A percentile compares a stretch with the other conserved stretches of the same genome.
Evolutionary conservation across 2,113 vertebrate species (phyloP).

Genomic region (Oryzias melastigma): DNA sequence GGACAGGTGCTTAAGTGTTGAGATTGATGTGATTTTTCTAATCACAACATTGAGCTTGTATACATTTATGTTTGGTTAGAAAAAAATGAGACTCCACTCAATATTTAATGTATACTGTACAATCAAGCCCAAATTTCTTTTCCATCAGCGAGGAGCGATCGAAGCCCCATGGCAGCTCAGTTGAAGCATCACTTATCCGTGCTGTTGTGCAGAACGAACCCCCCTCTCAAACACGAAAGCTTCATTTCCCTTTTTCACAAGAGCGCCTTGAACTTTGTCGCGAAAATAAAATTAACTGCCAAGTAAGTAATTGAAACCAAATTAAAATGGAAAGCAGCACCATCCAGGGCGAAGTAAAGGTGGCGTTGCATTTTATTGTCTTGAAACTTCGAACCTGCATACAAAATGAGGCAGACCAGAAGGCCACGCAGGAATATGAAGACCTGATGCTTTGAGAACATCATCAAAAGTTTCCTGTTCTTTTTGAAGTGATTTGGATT

Average conservation of each 20-base stretch:
- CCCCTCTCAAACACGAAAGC: conserved; percentile 16
- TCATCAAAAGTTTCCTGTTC: no score
- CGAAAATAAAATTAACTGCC: background rate
- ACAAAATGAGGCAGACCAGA: background rate
- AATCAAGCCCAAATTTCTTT: conserved; percentile 7
- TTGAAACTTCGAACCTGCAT: no score
- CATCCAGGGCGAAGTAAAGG: background rate
- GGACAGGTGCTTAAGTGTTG: no score
- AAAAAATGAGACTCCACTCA: no score
- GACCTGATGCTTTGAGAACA: no score
- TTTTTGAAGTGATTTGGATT: no score
- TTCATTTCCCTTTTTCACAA: background rate
- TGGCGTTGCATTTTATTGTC: background rate
- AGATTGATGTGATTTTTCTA: background rate
- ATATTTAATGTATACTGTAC: no score
- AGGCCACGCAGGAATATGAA: no score
- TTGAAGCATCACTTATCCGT: conserved; percentile 7
- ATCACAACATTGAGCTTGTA: background rate
- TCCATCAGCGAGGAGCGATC: conserved; percentile 11
- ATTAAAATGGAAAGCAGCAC: background rate
- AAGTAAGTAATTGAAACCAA: conserved; percentile 4
- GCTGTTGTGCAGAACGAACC: conserved; percentile 7
- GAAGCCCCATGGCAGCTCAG: conserved; percentile 13
- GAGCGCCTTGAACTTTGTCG: background rate
- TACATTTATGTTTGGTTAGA: background rate